Percentiles rank a stretch among this genome's conserved stretches.
phyloP scores from a whole-genome alignment of 2,113 vertebrate species.

The Lophochroa leadbeateri region DNA sequence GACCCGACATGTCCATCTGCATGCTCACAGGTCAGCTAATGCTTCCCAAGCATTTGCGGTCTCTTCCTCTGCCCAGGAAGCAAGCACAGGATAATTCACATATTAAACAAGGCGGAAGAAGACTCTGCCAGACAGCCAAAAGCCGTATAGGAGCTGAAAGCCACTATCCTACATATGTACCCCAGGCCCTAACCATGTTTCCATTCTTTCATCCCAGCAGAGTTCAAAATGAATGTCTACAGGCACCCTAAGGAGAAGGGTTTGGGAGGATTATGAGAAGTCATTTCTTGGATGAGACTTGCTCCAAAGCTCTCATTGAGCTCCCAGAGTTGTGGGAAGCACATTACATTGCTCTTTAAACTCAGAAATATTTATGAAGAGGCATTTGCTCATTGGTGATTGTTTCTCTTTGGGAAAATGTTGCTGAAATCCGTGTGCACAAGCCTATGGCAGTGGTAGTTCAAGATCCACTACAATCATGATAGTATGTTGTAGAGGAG shows the following conservation, averaged over 20 bases:
- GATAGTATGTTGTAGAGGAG: background rate
- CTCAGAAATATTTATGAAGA: background rate
- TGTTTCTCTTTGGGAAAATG: background rate
- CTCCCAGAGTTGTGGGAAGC: background rate
- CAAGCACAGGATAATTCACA: background rate
- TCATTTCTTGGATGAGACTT: background rate
- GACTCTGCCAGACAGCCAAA: background rate
- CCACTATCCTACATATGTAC: background rate
- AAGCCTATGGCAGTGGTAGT: background rate
- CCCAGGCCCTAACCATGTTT: background rate
- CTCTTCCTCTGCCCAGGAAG: background rate
- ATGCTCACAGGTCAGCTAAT: background rate
- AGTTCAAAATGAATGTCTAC: background rate
- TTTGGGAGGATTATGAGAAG: background rate
- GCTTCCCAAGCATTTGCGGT: background rate
- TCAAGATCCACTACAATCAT: background rate
- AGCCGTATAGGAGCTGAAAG: background rate
- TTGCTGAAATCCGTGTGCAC: background rate
- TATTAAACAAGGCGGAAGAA: background rate
- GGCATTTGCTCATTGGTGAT: background rate
- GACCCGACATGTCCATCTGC: rapidly evolving
- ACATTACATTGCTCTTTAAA: background rate
- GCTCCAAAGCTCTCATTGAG: background rate
- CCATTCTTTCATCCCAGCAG: background rate
- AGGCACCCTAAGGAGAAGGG: background rate